Conservation (phyloP, 2,113 vertebrate species). For the Laticauda laticaudata region DNA sequence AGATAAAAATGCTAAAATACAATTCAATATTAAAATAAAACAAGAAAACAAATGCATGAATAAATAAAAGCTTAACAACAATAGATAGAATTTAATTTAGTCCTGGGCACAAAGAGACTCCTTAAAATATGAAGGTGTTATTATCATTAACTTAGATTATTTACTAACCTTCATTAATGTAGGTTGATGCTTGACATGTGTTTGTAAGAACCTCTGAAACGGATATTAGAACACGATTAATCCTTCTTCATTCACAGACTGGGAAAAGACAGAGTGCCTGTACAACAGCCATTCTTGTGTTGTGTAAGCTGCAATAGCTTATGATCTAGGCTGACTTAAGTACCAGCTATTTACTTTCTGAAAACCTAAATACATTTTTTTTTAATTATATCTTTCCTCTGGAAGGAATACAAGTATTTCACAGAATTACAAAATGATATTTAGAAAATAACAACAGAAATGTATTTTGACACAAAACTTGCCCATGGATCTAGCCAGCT, state of each 20-base stretch:
- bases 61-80: not conserved
- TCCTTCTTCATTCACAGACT: not conserved
- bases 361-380: not conserved
- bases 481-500: not conserved
- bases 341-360: rapidly evolving
- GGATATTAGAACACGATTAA: not conserved
- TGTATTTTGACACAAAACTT: not conserved
- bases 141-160: not conserved
- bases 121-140: not conserved
- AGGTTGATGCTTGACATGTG: not conserved
- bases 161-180: not conserved
- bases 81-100: slow-evolving; percentile 1
- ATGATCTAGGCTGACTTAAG: not conserved
- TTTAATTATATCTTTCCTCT: not conserved
- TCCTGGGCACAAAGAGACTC: not conserved
- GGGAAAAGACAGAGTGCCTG: not conserved
- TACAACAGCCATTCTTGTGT: not conserved
- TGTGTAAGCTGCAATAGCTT: not conserved
- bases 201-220: not conserved
- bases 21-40: not conserved
- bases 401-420: not conserved
- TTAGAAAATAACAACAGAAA: not conserved
- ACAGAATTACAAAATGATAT: not conserved
- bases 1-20: not conserved
- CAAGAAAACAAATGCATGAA: not conserved